Percentiles rank a stretch among this genome's conserved stretches.
Conservation (phyloP, 2,113 vertebrate species). For the Oxyura jamaicensis region DNA sequence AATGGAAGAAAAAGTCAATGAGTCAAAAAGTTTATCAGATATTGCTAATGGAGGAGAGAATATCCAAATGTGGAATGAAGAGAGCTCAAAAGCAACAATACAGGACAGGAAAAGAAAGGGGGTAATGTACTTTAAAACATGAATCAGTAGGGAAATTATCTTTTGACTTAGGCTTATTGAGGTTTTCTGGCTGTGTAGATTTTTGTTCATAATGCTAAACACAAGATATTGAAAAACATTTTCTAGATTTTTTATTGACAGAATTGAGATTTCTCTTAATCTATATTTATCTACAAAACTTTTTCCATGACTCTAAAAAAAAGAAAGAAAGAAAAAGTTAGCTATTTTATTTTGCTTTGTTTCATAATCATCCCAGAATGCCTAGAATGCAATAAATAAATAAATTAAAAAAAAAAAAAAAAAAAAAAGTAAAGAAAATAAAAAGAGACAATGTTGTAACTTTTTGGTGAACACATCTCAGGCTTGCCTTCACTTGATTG, state of each 20-base stretch:
- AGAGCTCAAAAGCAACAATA: background rate
- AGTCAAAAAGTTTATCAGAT: background rate
- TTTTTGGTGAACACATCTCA: background rate
- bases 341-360: background rate
- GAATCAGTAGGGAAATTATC: background rate
- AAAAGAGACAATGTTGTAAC: background rate
- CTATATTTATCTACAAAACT: background rate
- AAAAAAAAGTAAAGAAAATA: background rate
- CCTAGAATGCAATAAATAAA: background rate
- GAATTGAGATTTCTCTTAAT: background rate
- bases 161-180: background rate
- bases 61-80: background rate
- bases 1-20: background rate
- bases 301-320: background rate
- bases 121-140: background rate
- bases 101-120: background rate
- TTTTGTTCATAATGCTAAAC: background rate
- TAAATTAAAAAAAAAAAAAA: no score
- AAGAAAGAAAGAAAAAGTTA: background rate
- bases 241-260: background rate
- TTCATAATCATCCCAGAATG: background rate
- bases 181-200: background rate
- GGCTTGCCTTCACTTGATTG: background rate
- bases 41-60: background rate
- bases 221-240: background rate